Percentiles rank a stretch among this genome's conserved stretches.
phyloP scores from a whole-genome alignment of 2,888 invertebrate species.

The Nemotelus nigrinus region DNA sequence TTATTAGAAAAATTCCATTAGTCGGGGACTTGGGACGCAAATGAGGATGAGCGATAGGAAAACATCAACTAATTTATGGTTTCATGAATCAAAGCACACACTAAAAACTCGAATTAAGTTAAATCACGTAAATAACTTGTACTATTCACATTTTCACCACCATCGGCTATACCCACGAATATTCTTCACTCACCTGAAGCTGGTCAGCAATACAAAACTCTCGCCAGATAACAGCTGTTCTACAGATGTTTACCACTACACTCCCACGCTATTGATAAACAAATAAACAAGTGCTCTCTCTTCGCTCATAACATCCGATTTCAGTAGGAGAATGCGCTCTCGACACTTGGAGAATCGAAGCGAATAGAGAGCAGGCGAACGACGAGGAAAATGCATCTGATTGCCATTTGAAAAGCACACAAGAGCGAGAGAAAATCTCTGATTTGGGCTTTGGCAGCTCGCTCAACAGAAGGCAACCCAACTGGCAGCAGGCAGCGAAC shows the following conservation, averaged over 20 bases:
- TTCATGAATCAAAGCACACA: too few species aligned
- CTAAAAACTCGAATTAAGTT: too few species aligned
- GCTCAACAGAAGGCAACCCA: conserved; percentile 25
- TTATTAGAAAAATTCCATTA: too few species aligned
- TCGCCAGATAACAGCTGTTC: conserved; percentile 26
- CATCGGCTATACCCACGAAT: too few species aligned
- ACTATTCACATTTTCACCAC: too few species aligned
- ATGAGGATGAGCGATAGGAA: too few species aligned
- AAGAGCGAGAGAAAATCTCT: background rate
- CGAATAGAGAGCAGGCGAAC: background rate
- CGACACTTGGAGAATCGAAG: background rate
- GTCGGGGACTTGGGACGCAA: too few species aligned
- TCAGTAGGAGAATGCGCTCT: background rate
- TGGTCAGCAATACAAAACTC: background rate
- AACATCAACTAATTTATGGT: too few species aligned
- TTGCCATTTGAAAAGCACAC: background rate
- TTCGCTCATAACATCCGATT: background rate
- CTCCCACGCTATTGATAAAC: background rate
- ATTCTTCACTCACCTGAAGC: too few species aligned
- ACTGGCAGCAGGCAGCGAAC: conserved; percentile 27
- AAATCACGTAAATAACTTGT: too few species aligned
- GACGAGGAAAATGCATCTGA: too few species aligned
- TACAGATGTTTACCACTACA: conserved; percentile 34
- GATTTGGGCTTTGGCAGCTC: conserved; percentile 12
- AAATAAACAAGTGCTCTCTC: background rate